A percentile compares a stretch with the other conserved stretches of the same genome.
These are phyloP conservation scores for Pangasius djambal DNA, from an alignment of 2,797 vertebrate genomes.

Conservation along the genomic window DNA sequence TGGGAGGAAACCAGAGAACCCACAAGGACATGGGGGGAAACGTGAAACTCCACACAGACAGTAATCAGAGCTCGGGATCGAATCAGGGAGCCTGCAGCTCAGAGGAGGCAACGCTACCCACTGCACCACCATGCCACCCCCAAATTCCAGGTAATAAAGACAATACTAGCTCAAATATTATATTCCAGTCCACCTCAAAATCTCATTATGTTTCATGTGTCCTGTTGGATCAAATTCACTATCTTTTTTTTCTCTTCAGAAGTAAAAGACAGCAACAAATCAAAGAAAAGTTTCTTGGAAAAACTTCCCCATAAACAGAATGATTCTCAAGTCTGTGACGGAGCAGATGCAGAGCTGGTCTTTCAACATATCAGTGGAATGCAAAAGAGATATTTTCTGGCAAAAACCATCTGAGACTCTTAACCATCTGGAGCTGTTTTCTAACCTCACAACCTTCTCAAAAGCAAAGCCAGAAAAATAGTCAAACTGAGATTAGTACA, in stretches of 20 bases:
- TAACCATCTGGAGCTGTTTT: slow-evolving; percentile 9
- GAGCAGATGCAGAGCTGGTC: not conserved
- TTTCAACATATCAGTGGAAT: not conserved
- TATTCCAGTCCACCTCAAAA: not conserved
- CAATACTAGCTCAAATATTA: not conserved
- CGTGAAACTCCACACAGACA: not conserved
- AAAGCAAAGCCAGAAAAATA: not conserved
- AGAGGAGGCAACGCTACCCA: not conserved
- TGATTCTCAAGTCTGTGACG: not conserved
- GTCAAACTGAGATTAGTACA: not conserved
- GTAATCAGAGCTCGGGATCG: not conserved
- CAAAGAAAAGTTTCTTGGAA: not conserved
- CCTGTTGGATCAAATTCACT: not conserved
- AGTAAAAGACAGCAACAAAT: not conserved
- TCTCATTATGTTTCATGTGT: not conserved
- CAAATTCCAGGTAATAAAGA: not conserved
- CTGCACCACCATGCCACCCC: not conserved
- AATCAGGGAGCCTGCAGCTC: not conserved
- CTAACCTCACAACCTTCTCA: not conserved
- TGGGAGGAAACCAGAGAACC: not conserved
- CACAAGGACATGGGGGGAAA: not conserved
- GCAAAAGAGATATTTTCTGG: not conserved
- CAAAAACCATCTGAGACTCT: not conserved
- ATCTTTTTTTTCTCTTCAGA: not conserved
- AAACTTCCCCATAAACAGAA: not conserved